Base-by-base conservation (phyloP, 2,888 invertebrate species). In the Gasteruption jaculator region DNA sequence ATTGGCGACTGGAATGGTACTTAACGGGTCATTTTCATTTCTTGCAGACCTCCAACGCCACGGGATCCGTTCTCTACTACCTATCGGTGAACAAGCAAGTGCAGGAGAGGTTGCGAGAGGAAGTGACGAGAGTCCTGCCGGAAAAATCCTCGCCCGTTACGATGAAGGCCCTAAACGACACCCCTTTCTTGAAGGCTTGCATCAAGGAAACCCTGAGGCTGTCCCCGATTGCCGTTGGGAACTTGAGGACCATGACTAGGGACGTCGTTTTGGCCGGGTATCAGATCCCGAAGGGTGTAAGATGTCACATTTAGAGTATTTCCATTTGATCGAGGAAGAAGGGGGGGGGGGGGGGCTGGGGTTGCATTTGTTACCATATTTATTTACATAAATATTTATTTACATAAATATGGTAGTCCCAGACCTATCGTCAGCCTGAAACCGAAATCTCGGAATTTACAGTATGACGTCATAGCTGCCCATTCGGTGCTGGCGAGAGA, bases 161-260 rank as follows among this genome's bases (percentile, higher is more conserved):
- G 1, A 60, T 71, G 3, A 65, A 71, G 3, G 60, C 70, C 37
- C 62, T 78, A 41, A 69, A 72, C 29, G 60, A 74, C 36, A 70
- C 78, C 46, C 74, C 77, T 0, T 87, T 83, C 56, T 60, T 88
- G 14, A 80, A 76, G 46, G 86, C 85, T 1, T 84, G 83, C 52
- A 75, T 87, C 25, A 87, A 85, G 59, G 87, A 89, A 65, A 74
- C 81, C 0, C 62, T 84, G 43, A 74, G 86, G 54, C 48, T 81
- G n/a, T 74, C 76, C 55, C 81, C 83, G 0, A 76, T 82, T 2
- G 75, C 76, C 0, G 63, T 76, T 10, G 83, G 78, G 1, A 79
- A 76, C 46, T 53, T 77, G 7, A 73, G 84, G 43, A 65, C 66
- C 39, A 71, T 78, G 33, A 63, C 66, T 0, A 73, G 74, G 24